Base-by-base conservation (phyloP, 2,888 invertebrate species). In the Protophormia terraenovae region DNA sequence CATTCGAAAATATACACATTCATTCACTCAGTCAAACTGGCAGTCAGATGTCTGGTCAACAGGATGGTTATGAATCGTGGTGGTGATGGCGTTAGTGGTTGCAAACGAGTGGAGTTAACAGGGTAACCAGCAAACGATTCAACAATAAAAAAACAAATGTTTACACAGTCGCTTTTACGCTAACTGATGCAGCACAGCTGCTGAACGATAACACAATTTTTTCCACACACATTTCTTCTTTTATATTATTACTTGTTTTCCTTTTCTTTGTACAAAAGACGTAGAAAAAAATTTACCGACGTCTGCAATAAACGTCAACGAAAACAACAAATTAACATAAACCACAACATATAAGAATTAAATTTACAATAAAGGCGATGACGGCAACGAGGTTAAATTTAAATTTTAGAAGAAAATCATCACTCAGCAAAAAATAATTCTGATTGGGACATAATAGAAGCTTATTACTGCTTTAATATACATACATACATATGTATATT, bases 21-120 rank as follows among this genome's bases (percentile, higher is more conserved):
- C 27, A 24, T 14, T 53, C 24, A 14, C n/a, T 27, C 3, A 50
- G 19, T 12, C 12, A 50, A 22, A 22, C 50, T 7, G 27, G 53
- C 24, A 53, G 14, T 53, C 53, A 53, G 24, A 53, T 53, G 64
- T 45, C 64, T 66, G 64, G 64, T 27, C 64, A 66, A 66, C n/a
- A 45, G 45, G 27, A 45, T 66, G 64, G 16, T 22, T 38, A 24
- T 35, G 12, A 53, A 53, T 27, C 7, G 53, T 24, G 53, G 53
- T 53, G 53, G 24, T 24, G 53, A 27, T 53, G 53, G 24, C 5
- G 14, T 5, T 22, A 19, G 19, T 19, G 19, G 22, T 19, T 10
- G 22, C 12, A 14, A 38, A 38, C 7, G 38, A 22, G 12, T 5
- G 7, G 62, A 22, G 10, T 27, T 4, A 22, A 38, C n/a, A 27